phyloP scores from a whole-genome alignment of 30 jellyfish, hydroid and myxozoan genomes.

The Catostylus mosaicus region DNA sequence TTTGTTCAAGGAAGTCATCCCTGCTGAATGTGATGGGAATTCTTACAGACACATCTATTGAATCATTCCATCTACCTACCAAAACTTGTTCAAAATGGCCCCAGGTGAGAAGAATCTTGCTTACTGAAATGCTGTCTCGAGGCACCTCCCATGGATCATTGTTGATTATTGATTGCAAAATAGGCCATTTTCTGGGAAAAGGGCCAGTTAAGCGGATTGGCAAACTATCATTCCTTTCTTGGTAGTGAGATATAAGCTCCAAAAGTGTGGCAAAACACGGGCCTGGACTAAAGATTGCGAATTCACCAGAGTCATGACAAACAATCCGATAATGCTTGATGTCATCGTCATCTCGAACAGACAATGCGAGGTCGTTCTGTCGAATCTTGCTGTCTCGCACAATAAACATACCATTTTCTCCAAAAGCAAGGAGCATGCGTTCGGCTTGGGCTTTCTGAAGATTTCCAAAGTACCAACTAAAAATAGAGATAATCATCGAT shows the following conservation, averaged over 20 bases:
- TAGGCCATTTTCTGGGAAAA: constrained; percentile 35
- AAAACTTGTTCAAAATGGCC: neutral
- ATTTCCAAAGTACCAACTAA: constrained; percentile 75
- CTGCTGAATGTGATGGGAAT: constrained; percentile 49
- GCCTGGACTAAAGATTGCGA: no score
- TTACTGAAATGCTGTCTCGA: constrained; percentile 29
- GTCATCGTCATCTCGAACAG: constrained; percentile 76
- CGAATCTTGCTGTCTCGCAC: constrained; percentile 72
- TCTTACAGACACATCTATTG: constrained; percentile 65
- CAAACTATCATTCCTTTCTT: constrained; percentile 51
- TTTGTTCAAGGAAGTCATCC: constrained; percentile 43
- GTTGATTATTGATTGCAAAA: no score
- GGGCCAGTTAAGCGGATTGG: constrained; percentile 47
- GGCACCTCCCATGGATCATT: constrained; percentile 89
- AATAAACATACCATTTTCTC: constrained; percentile 61
- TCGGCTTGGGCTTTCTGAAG: constrained; percentile 72
- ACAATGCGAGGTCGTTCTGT: constrained; percentile 54
- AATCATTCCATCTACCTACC: constrained; percentile 58
- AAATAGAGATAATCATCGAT: no score
- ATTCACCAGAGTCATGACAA: no score
- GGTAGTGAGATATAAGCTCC: constrained; percentile 50
- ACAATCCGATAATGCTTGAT: constrained; percentile 69
- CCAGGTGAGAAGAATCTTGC: neutral
- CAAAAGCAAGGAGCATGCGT: constrained; percentile 61
- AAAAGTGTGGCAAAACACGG: no score